Evolutionary conservation across 2,888 invertebrate genomes (phyloP).

Genomic region (Caenorhabditis parvicauda): DNA sequence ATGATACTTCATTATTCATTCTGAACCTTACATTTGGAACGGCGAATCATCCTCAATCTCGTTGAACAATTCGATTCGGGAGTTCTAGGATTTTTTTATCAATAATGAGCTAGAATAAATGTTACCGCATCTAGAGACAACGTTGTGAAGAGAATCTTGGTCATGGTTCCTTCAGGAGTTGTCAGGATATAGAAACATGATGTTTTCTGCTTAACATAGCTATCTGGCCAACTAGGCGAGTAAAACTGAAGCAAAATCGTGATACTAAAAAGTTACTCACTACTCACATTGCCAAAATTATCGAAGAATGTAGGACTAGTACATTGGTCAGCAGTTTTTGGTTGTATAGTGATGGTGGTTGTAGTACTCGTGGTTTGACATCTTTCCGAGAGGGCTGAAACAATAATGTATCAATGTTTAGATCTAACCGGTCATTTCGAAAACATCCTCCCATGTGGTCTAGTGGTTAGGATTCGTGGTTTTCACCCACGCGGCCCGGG

Average conservation of each 20-base stretch:
- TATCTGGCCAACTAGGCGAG: constrained; percentile 23
- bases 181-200: constrained; percentile 20
- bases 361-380: constrained; percentile 5
- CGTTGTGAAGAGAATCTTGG: constrained; percentile 15
- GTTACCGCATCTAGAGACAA: constrained; percentile 14
- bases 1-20: too few relatives aligned
- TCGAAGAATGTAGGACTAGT: constrained; percentile 15
- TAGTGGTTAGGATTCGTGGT: constrained; percentile 11
- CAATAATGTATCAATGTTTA: too few relatives aligned
- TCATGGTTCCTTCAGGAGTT: constrained; percentile 13
- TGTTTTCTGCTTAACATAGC: constrained; percentile 12
- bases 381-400: too few relatives aligned
- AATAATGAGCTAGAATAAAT: constrained; percentile 2
- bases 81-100: neutral
- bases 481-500: constrained; percentile 62
- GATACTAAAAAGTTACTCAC: neutral
- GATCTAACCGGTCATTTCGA: neutral
- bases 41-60: constrained; percentile 21
- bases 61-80: constrained; percentile 8
- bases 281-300: constrained; percentile 17
- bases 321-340: constrained; percentile 15
- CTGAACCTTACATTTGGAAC: neutral
- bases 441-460: neutral
- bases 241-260: constrained; percentile 13
- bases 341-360: constrained; percentile 15